Percentiles rank a stretch among this genome's conserved stretches.
Conservation (phyloP, 2,888 invertebrate species). For the Rambutsinella grinnellia region DNA sequence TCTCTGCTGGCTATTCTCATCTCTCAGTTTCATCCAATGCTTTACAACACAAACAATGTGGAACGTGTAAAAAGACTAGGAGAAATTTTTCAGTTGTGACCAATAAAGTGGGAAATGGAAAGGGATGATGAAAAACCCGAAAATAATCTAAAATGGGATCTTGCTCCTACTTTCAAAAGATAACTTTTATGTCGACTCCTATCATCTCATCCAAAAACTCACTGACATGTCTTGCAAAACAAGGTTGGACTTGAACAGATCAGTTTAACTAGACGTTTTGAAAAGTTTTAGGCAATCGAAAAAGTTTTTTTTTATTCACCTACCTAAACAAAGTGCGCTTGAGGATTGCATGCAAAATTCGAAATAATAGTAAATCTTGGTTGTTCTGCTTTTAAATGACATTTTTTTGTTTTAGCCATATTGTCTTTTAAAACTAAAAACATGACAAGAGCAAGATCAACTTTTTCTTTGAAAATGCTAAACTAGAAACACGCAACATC, state of each 20-base stretch:
- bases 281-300: background rate
- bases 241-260: constrained; percentile 29
- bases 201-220: background rate
- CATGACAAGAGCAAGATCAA: background rate
- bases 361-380: background rate
- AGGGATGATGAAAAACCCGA: background rate
- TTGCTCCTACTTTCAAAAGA: background rate
- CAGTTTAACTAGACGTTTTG: constrained; percentile 3
- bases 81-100: background rate
- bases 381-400: background rate
- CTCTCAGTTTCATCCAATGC: too few species aligned
- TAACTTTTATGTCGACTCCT: constrained; percentile 2
- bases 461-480: background rate
- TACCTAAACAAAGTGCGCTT: too few species aligned
- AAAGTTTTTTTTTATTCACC: background rate
- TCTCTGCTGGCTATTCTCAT: too few species aligned
- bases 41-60: too few species aligned
- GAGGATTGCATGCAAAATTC: background rate
- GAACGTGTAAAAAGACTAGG: background rate
- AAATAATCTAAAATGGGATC: constrained; percentile 29
- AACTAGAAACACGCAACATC: background rate
- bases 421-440: background rate
- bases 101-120: constrained; percentile 1
- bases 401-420: too few species aligned
- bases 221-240: background rate